A percentile compares a stretch with the other conserved stretches of the same genome.
phyloP scores from a whole-genome alignment of 2,888 invertebrate genomes.

The Zaprionus bogoriensis region DNA sequence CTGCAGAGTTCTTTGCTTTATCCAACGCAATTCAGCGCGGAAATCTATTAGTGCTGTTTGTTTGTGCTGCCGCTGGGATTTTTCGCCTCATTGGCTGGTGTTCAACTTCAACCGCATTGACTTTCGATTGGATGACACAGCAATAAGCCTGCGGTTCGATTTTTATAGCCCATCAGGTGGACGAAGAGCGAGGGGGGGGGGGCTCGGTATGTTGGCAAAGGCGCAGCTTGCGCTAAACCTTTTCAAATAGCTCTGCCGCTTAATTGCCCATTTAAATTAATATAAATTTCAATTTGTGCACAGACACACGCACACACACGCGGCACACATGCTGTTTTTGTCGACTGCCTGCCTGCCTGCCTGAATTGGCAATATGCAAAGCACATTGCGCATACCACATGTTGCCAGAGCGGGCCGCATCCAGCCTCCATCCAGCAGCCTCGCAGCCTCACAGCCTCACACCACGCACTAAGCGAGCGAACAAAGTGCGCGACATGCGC shows the following conservation, averaged over 20 bases:
- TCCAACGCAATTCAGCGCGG: too few relatives aligned
- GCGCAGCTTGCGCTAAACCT: constrained; percentile 55
- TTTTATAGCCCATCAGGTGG: constrained; percentile 43
- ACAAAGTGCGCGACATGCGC: constrained; percentile 46
- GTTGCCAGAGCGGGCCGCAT: constrained; percentile 47
- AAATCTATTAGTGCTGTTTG: constrained; percentile 8
- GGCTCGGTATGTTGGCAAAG: constrained; percentile 14
- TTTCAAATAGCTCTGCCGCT: constrained; percentile 65
- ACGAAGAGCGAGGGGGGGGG: neutral
- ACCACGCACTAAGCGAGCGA: constrained; percentile 1
- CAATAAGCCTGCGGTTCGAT: constrained; percentile 23
- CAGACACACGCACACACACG: constrained; percentile 25
- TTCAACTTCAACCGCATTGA: constrained; percentile 35
- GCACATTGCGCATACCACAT: constrained; percentile 69
- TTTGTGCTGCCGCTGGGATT: constrained; percentile 15
- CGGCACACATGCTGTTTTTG: constrained; percentile 6
- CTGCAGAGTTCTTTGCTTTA: neutral
- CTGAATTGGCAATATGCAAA: constrained; percentile 63
- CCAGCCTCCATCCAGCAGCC: constrained; percentile 2
- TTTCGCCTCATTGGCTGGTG: constrained; percentile 8
- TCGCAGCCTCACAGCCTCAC: constrained; percentile 3
- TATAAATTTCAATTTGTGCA: constrained; percentile 72
- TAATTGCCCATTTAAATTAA: constrained; percentile 76
- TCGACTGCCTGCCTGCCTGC: constrained; percentile 7
- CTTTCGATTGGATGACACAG: constrained; percentile 64